Evolutionary conservation across 2,888 invertebrate genomes (phyloP), one percentile per base, ranked within the genome.

Genomic region (Xanthia icteritia): DNA sequence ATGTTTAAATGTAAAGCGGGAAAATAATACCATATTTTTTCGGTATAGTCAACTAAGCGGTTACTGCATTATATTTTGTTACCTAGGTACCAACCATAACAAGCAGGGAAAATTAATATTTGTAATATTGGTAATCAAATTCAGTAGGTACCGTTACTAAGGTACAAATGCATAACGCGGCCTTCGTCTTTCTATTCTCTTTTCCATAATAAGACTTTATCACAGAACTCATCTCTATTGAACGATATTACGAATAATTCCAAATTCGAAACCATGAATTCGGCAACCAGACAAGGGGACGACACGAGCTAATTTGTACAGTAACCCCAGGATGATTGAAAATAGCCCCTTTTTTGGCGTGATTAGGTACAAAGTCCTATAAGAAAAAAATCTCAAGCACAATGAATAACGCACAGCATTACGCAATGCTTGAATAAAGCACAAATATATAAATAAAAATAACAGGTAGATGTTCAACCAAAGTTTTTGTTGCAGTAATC

Each of bases 401-500:
- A n/a, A n/a, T n/a, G n/a, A n/a, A n/a, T 51, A 51, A 56, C n/a
- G 20, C 11, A 60, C 39, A 23, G 15, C 15, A 56, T 63, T 67
- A 39, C 1, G 45, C 51, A 76, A 67, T 36, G 31, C 67, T 45
- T 64, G 56, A n/a, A 58, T 58, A 51, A 45, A 36, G 66, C 42
- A 79, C 27, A 56, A 42, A 54, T 36, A 31, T n/a, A 39, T 2
- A 31, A 31, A 31, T 39, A 69, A 77, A 72, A 69, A 73, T 20
- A 72, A 60, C 69, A 74, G 13, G 2, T 54, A 65, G 31, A 69
- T 31, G 5, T 61, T 63, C 27, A 27, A 58, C 54, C n/a, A 27
- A 51, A 48, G 48, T 80, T 86, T 86, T 86, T 76, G 20, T 61
- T 15, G 56, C 42, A 69, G 31, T 48, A 58, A 73, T 78, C 73